These are phyloP conservation scores for Anoplolepis gracilipes DNA, from an alignment of 1,140 invertebrate species.

Conservation along the genomic window DNA sequence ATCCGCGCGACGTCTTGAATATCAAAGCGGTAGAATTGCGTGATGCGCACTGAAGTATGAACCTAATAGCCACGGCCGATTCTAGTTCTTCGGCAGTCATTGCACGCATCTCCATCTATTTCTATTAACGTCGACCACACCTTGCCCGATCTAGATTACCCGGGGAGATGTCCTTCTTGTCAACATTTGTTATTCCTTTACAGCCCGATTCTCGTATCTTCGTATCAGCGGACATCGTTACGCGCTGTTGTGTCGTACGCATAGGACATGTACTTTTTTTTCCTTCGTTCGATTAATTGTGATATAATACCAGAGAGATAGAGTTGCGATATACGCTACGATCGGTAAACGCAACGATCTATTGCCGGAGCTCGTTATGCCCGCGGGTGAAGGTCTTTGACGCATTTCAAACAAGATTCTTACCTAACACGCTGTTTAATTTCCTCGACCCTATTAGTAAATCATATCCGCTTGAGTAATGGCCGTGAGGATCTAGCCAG, in stretches of 20 bases:
- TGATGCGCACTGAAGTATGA: conserved; percentile 55
- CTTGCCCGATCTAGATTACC: conserved; percentile 52
- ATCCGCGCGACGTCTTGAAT: conserved; percentile 55
- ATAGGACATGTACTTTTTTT: not conserved
- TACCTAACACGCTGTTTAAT: conserved; percentile 67
- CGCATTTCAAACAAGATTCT: conserved; percentile 21
- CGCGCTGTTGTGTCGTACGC: conserved; percentile 14
- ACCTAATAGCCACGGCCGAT: conserved; percentile 61
- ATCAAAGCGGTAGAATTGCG: conserved; percentile 53
- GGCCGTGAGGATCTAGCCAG: conserved; percentile 31
- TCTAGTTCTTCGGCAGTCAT: conserved; percentile 66
- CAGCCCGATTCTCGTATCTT: conserved; percentile 4
- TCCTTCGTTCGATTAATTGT: conserved; percentile 32
- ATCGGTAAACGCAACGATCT: conserved; percentile 26
- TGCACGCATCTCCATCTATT: conserved; percentile 68
- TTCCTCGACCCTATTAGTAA: conserved; percentile 67
- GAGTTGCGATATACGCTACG: conserved; percentile 19
- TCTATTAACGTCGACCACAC: conserved; percentile 70
- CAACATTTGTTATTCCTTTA: conserved; percentile 61
- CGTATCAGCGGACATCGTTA: conserved; percentile 40
- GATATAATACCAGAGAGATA: not conserved
- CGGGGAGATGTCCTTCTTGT: conserved; percentile 36
- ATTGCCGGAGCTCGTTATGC: conserved; percentile 30
- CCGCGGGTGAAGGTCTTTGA: conserved; percentile 36
- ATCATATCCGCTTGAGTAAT: conserved; percentile 70